phyloP scores from a whole-genome alignment of 2,113 vertebrate species.

The Erythrocercus mccallii region DNA sequence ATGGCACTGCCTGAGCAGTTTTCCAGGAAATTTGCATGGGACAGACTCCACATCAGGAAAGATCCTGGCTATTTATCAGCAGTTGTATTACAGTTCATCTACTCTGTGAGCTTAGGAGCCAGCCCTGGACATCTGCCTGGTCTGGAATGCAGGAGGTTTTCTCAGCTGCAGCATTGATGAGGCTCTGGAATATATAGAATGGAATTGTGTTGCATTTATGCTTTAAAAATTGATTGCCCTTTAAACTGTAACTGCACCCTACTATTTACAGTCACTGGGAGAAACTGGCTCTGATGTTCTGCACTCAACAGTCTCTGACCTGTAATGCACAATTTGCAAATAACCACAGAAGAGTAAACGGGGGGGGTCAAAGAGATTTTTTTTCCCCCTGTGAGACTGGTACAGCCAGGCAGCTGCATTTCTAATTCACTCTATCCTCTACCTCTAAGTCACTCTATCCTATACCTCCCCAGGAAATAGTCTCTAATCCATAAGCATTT shows the following conservation, averaged over 20 bases:
- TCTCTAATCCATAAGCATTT: not conserved
- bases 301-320: not conserved
- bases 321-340: not conserved
- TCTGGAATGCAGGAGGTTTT: not conserved
- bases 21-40: not conserved
- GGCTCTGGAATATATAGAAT: not conserved
- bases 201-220: not conserved
- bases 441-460: not conserved
- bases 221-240: not conserved
- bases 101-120: not conserved
- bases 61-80: not conserved
- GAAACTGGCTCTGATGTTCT: not conserved
- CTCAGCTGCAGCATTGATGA: accelerated
- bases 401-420: not conserved
- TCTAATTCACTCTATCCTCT: not conserved
- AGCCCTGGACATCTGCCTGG: not conserved
- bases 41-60: not conserved
- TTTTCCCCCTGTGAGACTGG: not conserved
- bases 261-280: not conserved
- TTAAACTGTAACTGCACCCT: not conserved
- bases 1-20: not conserved
- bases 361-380: not conserved
- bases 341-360: not conserved
- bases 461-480: not conserved
- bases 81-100: not conserved